phyloP scores from a whole-genome alignment of 2,888 invertebrate species.

The Boloria selene region DNA sequence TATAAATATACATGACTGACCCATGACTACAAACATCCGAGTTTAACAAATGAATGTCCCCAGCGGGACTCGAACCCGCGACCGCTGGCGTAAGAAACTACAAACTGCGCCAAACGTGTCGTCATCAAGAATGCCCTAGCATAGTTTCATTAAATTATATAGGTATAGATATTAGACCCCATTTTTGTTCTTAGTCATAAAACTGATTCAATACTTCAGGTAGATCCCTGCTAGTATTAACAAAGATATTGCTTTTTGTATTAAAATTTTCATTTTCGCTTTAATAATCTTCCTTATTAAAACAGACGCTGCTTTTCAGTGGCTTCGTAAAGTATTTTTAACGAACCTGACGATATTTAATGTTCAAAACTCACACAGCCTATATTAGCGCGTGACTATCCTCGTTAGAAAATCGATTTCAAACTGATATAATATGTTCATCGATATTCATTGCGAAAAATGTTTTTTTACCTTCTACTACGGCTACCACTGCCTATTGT shows the following conservation, averaged over 20 bases:
- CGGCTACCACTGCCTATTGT: no score
- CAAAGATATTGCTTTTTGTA: slow-evolving; percentile 26
- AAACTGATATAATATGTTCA: no score
- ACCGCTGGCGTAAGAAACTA: no score
- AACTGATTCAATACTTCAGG: slow-evolving; percentile 21
- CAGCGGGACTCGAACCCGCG: no score
- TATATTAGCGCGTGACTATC: background rate
- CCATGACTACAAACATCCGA: no score
- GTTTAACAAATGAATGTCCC: no score
- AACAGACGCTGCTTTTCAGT: slow-evolving; percentile 29
- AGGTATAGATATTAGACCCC: background rate
- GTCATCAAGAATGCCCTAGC: background rate
- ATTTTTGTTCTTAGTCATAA: slow-evolving; percentile 8
- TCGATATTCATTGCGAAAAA: no score
- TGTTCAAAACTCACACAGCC: slow-evolving; percentile 7
- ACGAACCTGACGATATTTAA: slow-evolving; percentile 20
- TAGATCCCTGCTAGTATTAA: slow-evolving; percentile 16
- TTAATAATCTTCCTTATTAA: slow-evolving; percentile 30
- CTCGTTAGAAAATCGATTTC: no score
- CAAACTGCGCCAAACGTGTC: no score
- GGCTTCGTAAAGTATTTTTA: slow-evolving; percentile 28
- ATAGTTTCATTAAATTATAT: background rate
- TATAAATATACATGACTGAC: no score
- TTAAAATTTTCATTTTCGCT: slow-evolving; percentile 30
- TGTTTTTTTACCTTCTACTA: no score